Conservation (phyloP, 2,113 vertebrate species). For the Lutjanus erythropterus region DNA sequence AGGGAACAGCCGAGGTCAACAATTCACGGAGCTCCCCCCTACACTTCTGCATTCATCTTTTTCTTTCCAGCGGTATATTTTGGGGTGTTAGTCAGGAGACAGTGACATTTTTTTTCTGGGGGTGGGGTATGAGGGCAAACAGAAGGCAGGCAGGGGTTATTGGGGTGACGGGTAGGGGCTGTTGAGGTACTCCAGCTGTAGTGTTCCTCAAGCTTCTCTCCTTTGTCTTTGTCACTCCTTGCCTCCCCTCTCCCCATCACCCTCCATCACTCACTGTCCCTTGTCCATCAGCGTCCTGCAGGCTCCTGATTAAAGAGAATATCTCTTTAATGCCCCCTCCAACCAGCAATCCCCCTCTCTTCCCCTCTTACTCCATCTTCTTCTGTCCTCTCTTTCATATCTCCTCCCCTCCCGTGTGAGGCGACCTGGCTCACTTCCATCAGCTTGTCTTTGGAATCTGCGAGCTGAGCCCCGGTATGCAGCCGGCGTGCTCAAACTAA, state of each 20-base stretch:
- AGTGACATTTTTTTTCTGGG: conserved; percentile 26
- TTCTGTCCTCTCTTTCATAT: conserved; percentile 69
- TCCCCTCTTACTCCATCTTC: conserved; percentile 72
- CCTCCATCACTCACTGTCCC: conserved; percentile 76
- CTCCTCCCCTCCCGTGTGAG: conserved; percentile 66
- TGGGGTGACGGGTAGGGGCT: conserved; percentile 33
- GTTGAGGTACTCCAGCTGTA: conserved; percentile 76
- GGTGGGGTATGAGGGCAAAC: conserved; percentile 41
- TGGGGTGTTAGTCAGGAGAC: conserved; percentile 29
- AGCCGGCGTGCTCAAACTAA: conserved; percentile 64
- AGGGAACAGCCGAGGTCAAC: conserved; percentile 55
- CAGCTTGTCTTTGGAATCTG: conserved; percentile 71
- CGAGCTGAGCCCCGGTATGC: conserved; percentile 64
- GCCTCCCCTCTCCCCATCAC: conserved; percentile 48
- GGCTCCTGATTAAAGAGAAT: conserved; percentile 72
- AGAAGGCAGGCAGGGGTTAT: conserved; percentile 56
- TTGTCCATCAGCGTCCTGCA: conserved; percentile 73
- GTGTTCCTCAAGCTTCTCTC: conserved; percentile 43
- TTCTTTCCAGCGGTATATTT: conserved; percentile 46
- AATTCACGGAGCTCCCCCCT: conserved; percentile 52
- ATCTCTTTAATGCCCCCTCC: conserved; percentile 57
- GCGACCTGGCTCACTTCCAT: conserved; percentile 69
- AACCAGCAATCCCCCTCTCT: conserved; percentile 21
- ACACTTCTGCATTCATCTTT: conserved; percentile 53
- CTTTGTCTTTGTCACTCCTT: conserved; percentile 70